These are phyloP conservation scores for Aphidius ervi DNA, from an alignment of 1,140 invertebrate genomes.

Conservation along the genomic window DNA sequence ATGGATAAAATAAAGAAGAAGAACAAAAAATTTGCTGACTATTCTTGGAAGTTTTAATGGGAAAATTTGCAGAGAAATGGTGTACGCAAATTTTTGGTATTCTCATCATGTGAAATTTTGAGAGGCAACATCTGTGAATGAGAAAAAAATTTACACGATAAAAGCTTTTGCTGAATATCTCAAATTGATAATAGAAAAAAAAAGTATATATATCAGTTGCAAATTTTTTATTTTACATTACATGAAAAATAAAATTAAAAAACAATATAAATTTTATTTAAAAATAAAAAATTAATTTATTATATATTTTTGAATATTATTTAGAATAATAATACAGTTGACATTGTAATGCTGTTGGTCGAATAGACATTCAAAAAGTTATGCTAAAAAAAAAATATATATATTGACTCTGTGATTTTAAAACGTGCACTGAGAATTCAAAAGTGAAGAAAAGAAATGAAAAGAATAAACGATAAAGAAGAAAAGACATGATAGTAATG, in stretches of 20 bases:
- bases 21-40: background rate
- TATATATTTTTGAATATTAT: no score
- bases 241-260: background rate
- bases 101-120: conserved; percentile 9
- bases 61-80: background rate
- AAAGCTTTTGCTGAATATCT: conserved; percentile 11
- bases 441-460: no score
- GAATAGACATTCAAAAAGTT: no score
- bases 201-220: background rate
- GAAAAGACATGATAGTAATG: no score
- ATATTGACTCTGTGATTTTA: no score
- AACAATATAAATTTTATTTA: background rate
- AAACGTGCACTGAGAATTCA: no score
- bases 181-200: background rate
- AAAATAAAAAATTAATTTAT: no score
- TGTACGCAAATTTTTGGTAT: conserved; percentile 2
- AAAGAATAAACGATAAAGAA: no score
- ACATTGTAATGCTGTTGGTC: no score
- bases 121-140: conserved; percentile 8
- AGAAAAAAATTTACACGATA: conserved; percentile 11
- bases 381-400: no score
- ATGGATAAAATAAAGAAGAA: background rate
- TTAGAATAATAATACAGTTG: no score
- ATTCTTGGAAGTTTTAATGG: background rate
- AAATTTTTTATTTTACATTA: background rate